A percentile compares a stretch with the other conserved stretches of the same genome.
Evolutionary conservation across 2,113 vertebrate species (phyloP).

Genomic region (Emydura subglobosa): DNA sequence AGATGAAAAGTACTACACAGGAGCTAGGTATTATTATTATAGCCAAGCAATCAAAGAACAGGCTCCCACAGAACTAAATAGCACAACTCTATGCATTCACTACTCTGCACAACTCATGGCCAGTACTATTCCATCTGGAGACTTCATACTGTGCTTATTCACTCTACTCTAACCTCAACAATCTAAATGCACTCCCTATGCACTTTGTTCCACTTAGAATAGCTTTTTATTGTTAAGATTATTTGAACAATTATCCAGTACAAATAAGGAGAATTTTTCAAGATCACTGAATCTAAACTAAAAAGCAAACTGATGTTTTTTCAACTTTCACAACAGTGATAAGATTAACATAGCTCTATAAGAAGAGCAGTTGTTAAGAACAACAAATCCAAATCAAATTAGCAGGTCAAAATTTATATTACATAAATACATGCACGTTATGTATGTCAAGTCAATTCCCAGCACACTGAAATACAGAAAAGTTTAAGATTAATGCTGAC

Average conservation of each 20-base stretch:
- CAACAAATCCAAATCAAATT: slow-evolving; percentile 57
- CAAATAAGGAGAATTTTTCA: background rate
- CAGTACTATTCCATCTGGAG: background rate
- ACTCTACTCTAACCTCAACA: background rate
- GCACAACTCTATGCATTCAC: background rate
- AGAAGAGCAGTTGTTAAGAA: slow-evolving; percentile 47
- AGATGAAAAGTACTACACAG: background rate
- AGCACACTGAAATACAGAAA: slow-evolving; percentile 19
- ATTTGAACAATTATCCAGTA: background rate
- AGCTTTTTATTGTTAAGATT: background rate
- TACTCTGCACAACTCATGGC: background rate
- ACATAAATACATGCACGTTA: slow-evolving; percentile 23
- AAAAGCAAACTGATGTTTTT: background rate
- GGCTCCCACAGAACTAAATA: background rate
- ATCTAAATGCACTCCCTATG: background rate
- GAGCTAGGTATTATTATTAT: background rate
- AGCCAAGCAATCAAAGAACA: too few species aligned
- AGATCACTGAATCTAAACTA: slow-evolving; percentile 12
- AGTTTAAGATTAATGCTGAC: background rate
- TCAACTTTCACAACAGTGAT: slow-evolving; percentile 24
- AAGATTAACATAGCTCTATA: background rate
- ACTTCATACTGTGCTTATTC: background rate
- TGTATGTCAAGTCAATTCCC: slow-evolving; percentile 25
- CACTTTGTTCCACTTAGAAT: background rate
- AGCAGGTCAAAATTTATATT: slow-evolving; percentile 40